Conservation (phyloP, 2,797 vertebrate species). For the Halcyon badia region DNA sequence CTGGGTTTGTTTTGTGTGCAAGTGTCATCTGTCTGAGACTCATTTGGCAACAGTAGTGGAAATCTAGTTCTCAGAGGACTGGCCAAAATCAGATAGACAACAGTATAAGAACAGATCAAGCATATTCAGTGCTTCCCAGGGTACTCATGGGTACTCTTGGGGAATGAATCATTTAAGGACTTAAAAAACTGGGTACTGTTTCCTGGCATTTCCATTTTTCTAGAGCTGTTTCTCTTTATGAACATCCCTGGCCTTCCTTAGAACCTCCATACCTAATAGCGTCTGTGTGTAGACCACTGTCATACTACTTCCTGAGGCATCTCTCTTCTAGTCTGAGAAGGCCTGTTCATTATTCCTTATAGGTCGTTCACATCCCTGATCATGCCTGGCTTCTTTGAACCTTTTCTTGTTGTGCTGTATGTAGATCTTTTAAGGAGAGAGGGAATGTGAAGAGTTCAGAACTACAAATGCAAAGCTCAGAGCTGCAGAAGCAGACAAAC, state of each 20-base stretch:
- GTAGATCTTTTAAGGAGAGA: not conserved
- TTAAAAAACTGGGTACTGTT: not conserved
- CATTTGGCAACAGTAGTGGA: not conserved
- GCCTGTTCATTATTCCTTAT: not conserved
- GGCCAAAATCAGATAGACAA: not conserved
- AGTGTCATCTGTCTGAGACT: rapidly evolving
- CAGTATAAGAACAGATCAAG: not conserved
- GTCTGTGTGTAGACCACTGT: not conserved
- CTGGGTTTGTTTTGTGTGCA: not conserved
- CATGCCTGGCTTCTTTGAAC: not conserved
- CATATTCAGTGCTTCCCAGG: not conserved
- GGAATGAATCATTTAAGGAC: not conserved
- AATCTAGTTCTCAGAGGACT: not conserved
- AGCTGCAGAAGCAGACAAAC: not conserved
- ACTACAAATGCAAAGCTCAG: not conserved
- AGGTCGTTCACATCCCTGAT: not conserved
- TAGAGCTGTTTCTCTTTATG: not conserved
- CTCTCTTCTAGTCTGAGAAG: not conserved
- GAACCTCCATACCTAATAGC: not conserved
- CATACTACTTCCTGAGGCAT: not conserved
- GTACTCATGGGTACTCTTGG: not conserved
- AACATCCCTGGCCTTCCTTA: not conserved
- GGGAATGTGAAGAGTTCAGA: not conserved
- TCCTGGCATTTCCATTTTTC: not conserved
- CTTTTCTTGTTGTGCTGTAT: not conserved